These are phyloP conservation scores for Acipenser ruthenus DNA, from an alignment of 2,797 vertebrate species.

Conservation along the genomic window DNA sequence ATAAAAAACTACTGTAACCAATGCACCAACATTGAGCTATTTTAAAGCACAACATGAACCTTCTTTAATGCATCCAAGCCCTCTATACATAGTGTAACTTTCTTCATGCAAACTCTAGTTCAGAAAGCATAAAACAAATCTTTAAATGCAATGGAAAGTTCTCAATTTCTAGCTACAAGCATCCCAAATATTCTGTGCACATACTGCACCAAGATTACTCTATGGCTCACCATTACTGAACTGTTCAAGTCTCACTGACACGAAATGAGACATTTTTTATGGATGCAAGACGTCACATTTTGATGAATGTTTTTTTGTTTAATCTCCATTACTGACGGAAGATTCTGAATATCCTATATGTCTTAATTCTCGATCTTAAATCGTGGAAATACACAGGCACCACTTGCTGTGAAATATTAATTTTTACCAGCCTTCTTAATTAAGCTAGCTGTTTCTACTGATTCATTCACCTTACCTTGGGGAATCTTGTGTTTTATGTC, in stretches of 20 bases:
- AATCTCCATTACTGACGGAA: neutral
- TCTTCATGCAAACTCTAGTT: no score
- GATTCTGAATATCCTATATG: neutral
- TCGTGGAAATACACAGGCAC: slow-evolving; percentile 26
- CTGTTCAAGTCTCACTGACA: slow-evolving; percentile 18
- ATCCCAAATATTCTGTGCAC: neutral
- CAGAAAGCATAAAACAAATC: no score
- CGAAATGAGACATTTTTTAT: slow-evolving; percentile 28
- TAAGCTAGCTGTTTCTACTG: slow-evolving; percentile 24
- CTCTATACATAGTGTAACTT: no score
- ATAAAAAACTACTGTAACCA: no score
- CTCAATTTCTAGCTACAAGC: neutral
- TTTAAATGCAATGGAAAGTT: no score
- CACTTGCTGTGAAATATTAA: slow-evolving; percentile 25
- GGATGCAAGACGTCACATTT: slow-evolving; percentile 15
- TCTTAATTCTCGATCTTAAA: slow-evolving; percentile 16
- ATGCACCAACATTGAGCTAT: no score
- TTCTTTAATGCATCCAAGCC: no score
- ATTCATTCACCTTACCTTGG: slow-evolving; percentile 15
- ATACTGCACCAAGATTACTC: neutral
- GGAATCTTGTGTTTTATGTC: neutral
- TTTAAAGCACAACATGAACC: no score
- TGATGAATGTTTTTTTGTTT: slow-evolving; percentile 17
- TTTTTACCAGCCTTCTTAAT: slow-evolving; percentile 25
- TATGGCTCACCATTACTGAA: slow-evolving; percentile 12